Conservation (phyloP, 2,888 invertebrate genomes). For the Cistogaster globosa region DNA sequence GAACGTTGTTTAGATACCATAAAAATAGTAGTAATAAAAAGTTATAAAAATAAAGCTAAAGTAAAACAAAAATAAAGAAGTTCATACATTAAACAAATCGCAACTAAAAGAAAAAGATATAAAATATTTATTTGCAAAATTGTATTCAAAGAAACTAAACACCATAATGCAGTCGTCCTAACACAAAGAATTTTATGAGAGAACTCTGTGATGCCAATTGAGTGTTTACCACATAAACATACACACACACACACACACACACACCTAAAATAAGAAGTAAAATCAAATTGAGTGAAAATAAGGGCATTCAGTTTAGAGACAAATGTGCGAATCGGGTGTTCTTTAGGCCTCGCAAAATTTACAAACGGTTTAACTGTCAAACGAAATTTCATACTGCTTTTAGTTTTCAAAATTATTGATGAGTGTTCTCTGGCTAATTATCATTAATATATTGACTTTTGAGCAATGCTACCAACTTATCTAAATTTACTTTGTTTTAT, state of each 20-base stretch:
- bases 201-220: slow-evolving; percentile 12
- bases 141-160: slow-evolving; percentile 27
- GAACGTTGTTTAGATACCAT: slow-evolving; percentile 66
- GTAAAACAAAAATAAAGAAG: slow-evolving; percentile 39
- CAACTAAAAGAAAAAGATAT: slow-evolving; percentile 52
- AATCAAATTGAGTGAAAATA: not conserved
- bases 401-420: no score
- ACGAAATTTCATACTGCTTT: no score
- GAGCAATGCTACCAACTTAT: no score
- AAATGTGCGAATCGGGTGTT: not conserved
- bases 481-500: no score
- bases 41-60: not conserved
- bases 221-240: not conserved
- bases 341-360: no score
- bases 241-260: not conserved
- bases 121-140: slow-evolving; percentile 67
- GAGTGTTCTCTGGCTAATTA: no score
- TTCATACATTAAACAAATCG: slow-evolving; percentile 64
- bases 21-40: slow-evolving; percentile 37
- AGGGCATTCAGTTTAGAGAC: not conserved
- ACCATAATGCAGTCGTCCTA: slow-evolving; percentile 33
- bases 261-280: not conserved
- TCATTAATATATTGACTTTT: no score
- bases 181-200: slow-evolving; percentile 11
- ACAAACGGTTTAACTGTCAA: no score